phyloP scores from a whole-genome alignment of 2,113 vertebrate species.

The Chunga burmeisteri region DNA sequence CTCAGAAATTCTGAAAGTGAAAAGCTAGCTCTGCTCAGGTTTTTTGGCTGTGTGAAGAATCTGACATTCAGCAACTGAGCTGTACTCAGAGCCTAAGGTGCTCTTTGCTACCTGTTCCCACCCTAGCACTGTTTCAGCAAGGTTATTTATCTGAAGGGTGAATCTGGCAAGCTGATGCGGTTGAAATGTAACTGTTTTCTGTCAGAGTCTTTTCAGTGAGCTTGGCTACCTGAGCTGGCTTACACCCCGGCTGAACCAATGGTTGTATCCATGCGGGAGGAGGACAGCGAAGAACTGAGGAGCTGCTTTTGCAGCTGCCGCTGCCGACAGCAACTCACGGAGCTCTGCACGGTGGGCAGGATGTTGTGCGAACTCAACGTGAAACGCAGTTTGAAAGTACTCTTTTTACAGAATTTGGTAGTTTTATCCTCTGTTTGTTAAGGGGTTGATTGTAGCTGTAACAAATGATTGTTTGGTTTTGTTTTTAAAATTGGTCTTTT shows the following conservation, averaged over 20 bases:
- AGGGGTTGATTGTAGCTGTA: not conserved
- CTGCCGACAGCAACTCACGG: accelerated
- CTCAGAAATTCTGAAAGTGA: too few species aligned
- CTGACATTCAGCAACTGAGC: not conserved
- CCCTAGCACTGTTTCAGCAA: not conserved
- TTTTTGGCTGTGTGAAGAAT: not conserved
- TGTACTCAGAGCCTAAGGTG: not conserved
- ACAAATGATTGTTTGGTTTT: not conserved
- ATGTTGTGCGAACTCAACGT: accelerated
- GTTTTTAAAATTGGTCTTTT: not conserved
- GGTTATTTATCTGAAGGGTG: not conserved
- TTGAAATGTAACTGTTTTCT: not conserved
- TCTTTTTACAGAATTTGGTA: accelerated
- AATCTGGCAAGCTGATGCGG: not conserved
- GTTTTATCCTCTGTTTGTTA: not conserved
- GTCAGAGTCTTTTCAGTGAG: not conserved
- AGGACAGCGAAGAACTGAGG: accelerated
- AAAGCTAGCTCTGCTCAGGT: not conserved
- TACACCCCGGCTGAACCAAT: not conserved
- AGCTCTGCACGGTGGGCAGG: not conserved
- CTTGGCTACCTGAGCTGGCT: not conserved
- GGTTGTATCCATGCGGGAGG: not conserved
- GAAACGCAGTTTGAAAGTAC: not conserved
- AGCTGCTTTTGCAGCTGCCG: not conserved
- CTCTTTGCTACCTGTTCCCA: not conserved